A percentile compares a stretch with the other conserved stretches of the same genome.
These are phyloP conservation scores for Apodemus agrarius DNA, from an alignment of 2,797 vertebrate species.

Conservation along the genomic window DNA sequence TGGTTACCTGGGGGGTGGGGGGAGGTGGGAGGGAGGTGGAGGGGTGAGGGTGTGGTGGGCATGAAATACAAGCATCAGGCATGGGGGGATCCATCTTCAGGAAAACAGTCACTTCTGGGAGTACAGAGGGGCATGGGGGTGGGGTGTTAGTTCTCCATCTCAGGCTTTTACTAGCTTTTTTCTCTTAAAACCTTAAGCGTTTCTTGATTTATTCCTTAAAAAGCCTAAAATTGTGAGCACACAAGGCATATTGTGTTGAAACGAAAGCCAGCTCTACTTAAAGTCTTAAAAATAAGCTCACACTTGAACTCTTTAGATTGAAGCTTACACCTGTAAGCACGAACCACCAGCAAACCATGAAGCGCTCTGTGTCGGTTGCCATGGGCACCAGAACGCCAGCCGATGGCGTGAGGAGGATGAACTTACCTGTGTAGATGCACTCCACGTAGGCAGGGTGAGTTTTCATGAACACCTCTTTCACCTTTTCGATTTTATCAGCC, in stretches of 20 bases:
- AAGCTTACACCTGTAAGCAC: not conserved
- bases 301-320: not conserved
- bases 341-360: not conserved
- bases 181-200: not conserved
- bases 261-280: not conserved
- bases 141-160: not conserved
- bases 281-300: slow-evolving; percentile 29
- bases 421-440: slow-evolving; percentile 87
- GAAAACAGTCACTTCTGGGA: not conserved
- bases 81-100: not conserved
- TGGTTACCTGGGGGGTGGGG: not conserved
- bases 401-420: no score
- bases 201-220: not conserved
- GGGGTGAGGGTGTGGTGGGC: not conserved
- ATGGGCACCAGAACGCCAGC: not conserved
- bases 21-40: no score
- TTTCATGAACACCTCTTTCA: slow-evolving; percentile 85
- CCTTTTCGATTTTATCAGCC: slow-evolving; percentile 80
- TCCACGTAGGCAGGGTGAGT: slow-evolving; percentile 83
- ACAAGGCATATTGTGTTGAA: not conserved
- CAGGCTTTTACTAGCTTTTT: not conserved
- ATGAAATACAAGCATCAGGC: not conserved
- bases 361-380: not conserved
- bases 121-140: not conserved
- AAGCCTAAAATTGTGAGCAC: not conserved